Evolutionary conservation across 2,797 vertebrate genomes (phyloP).

Genomic region (Oreonectes daqikongensis): DNA sequence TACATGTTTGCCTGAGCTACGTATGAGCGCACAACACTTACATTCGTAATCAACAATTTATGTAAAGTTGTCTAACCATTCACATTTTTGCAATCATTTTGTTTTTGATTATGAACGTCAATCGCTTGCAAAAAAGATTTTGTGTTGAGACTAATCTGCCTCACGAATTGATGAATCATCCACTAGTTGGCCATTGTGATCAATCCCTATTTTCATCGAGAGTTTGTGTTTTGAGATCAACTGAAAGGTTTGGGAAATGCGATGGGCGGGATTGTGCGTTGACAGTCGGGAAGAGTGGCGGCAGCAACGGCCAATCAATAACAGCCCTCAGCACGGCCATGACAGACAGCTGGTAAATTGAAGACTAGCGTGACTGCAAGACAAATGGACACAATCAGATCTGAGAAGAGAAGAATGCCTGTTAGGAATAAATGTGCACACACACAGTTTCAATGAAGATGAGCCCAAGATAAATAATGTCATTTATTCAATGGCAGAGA

Average conservation of each 20-base stretch:
- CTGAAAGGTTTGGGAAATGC: slow-evolving; percentile 51
- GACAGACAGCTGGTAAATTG: slow-evolving; percentile 77
- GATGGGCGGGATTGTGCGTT: slow-evolving; percentile 61
- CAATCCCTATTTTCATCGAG: not conserved
- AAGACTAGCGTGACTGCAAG: slow-evolving; percentile 73
- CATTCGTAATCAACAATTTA: too few relatives aligned
- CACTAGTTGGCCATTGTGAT: too few relatives aligned
- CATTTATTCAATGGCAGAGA: slow-evolving; percentile 51
- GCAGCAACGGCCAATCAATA: slow-evolving; percentile 74
- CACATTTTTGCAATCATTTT: not conserved
- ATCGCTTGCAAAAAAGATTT: not conserved
- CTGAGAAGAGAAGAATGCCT: slow-evolving; percentile 66
- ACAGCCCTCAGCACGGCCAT: slow-evolving; percentile 53
- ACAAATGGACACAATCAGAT: slow-evolving; percentile 78
- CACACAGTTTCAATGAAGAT: slow-evolving; percentile 33
- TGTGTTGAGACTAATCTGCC: not conserved
- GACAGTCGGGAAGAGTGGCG: slow-evolving; percentile 69
- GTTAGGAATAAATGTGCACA: slow-evolving; percentile 31
- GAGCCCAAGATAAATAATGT: slow-evolving; percentile 62
- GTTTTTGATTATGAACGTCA: not conserved
- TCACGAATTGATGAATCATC: too few relatives aligned
- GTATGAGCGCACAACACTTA: not conserved
- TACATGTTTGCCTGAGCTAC: too few relatives aligned
- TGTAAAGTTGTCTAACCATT: not conserved
- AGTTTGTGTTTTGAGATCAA: not conserved